phyloP scores from a whole-genome alignment of 92 coral and sea anemone species.

The Parazoanthus darwini region DNA sequence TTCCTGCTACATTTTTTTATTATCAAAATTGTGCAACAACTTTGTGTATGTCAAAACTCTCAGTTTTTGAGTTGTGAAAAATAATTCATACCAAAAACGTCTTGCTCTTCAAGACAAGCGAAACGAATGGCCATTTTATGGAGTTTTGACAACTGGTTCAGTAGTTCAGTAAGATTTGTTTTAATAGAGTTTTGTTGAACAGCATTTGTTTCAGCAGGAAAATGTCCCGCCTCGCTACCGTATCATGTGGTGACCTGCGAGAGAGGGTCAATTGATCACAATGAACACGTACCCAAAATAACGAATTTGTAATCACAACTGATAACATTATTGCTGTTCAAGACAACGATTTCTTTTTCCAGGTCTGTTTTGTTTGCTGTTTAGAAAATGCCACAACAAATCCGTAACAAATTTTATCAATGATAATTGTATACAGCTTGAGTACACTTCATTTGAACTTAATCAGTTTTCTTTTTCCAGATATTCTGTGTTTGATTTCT shows the following conservation, averaged over 20 bases:
- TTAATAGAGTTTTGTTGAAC: not conserved
- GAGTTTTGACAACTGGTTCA: not conserved
- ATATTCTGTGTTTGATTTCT: not conserved
- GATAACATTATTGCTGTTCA: not conserved
- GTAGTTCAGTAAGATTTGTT: not conserved
- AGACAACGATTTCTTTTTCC: not conserved
- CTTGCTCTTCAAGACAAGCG: not conserved
- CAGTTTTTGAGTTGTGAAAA: not conserved
- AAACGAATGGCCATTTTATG: not conserved
- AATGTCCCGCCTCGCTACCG: not conserved
- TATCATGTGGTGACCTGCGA: not conserved
- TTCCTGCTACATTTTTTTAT: not conserved
- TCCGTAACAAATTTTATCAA: not conserved
- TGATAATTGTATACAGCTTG: not conserved
- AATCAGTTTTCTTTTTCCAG: not conserved
- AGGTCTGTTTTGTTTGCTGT: not conserved
- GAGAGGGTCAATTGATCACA: constrained; percentile 22
- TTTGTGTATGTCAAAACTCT: too few relatives aligned
- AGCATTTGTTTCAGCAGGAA: not conserved
- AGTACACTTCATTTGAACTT: not conserved
- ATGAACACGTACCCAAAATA: constrained; percentile 23
- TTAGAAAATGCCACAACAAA: not conserved
- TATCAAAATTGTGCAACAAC: not conserved
- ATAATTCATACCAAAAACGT: not conserved
- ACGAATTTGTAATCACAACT: not conserved